Evolutionary conservation across 2,888 invertebrate species (phyloP).

Genomic region (Pseudococcus longispinus): DNA sequence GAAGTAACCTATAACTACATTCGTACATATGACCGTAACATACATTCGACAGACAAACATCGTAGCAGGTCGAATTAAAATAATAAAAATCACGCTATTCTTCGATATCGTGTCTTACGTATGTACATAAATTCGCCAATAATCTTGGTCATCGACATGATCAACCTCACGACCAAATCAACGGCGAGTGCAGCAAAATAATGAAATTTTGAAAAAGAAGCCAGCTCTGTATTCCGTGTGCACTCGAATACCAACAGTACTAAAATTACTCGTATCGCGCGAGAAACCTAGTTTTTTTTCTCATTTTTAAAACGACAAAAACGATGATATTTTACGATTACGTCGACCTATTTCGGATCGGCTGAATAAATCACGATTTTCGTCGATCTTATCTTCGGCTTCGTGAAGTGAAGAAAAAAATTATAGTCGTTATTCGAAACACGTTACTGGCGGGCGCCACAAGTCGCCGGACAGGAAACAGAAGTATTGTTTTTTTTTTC

Average conservation of each 20-base stretch:
- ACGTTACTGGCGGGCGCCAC: constrained; percentile 11
- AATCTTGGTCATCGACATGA: background rate
- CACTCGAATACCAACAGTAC: background rate
- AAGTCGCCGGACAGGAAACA: background rate
- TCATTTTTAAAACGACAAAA: background rate
- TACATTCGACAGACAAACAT: background rate
- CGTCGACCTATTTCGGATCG: background rate
- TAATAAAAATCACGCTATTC: background rate
- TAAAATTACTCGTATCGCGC: background rate
- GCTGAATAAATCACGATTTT: constrained; percentile 3
- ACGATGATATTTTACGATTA: constrained; percentile 35
- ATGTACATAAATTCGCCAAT: background rate
- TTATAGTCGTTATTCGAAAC: background rate
- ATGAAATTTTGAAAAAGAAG: background rate
- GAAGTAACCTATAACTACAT: background rate
- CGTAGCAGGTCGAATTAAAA: background rate
- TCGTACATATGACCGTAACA: background rate
- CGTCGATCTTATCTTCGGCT: background rate
- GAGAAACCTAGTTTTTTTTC: background rate
- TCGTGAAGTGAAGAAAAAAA: background rate
- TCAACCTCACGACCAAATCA: background rate
- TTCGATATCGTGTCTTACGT: background rate
- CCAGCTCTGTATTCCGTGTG: background rate
- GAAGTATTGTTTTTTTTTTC: background rate
- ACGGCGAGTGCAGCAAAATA: background rate